A percentile compares a stretch with the other conserved stretches of the same genome.
These are phyloP conservation scores for Tipula confusa DNA, from an alignment of 2,888 invertebrate genomes.

Conservation along the genomic window DNA sequence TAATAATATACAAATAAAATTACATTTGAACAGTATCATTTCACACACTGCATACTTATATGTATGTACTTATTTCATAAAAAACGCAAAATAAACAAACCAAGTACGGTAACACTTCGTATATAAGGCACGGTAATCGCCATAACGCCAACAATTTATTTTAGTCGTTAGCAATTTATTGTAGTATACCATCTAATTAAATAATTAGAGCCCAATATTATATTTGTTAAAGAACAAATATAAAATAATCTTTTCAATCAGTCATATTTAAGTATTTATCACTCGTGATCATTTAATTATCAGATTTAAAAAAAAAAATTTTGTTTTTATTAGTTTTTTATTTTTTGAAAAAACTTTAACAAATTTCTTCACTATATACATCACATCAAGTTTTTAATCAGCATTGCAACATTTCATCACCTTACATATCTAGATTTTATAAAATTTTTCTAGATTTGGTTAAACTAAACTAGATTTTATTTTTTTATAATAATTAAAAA, in stretches of 20 bases:
- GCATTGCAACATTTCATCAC: background rate
- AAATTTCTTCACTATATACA: background rate
- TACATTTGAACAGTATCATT: too few species aligned
- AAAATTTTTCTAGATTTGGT: background rate
- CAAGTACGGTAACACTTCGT: background rate
- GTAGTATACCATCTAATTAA: background rate
- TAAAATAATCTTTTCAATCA: background rate
- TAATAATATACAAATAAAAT: too few species aligned
- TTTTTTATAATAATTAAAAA: background rate
- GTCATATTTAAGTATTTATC: background rate
- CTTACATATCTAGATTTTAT: background rate
- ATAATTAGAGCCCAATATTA: background rate
- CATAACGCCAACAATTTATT: background rate
- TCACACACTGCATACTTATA: too few species aligned
- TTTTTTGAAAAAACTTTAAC: background rate
- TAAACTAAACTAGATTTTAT: background rate
- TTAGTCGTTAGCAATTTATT: background rate
- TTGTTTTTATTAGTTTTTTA: too few species aligned
- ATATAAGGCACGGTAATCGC: background rate
- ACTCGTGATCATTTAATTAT: background rate
- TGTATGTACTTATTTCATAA: too few species aligned
- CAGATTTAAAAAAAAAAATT: background rate
- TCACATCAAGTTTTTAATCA: background rate
- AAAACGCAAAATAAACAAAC: background rate
- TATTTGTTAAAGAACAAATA: background rate